Percentiles rank a stretch among this genome's conserved stretches.
Conservation (phyloP, 2,113 vertebrate genomes). For the Chaetorhynchus papuensis region DNA sequence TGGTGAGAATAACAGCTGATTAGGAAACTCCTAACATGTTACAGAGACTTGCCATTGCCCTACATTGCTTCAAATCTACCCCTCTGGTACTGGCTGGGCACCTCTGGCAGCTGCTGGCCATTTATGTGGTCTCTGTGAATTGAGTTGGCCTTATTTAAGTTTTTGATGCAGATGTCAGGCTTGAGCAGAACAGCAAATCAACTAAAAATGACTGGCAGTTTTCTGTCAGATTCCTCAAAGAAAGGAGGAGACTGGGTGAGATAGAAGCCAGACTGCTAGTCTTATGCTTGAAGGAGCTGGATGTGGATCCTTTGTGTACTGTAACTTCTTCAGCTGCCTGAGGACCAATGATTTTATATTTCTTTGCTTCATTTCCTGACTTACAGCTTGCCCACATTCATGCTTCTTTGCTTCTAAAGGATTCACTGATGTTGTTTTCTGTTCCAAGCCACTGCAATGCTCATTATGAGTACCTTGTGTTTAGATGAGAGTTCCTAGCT, state of each 20-base stretch:
- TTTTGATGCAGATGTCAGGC: neutral
- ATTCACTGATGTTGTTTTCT: neutral
- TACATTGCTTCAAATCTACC: neutral
- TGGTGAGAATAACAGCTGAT: neutral
- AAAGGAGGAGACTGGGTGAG: neutral
- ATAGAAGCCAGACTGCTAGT: neutral
- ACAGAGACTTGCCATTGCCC: neutral
- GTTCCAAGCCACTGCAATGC: neutral
- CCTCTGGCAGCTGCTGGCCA: neutral
- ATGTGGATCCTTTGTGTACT: neutral
- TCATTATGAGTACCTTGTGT: neutral
- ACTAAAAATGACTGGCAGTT: neutral
- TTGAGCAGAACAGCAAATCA: neutral
- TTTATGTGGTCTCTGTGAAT: neutral
- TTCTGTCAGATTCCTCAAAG: neutral
- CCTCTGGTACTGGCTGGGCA: neutral
- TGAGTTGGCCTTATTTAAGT: neutral
- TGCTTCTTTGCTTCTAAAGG: neutral
- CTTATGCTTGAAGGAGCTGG: neutral
- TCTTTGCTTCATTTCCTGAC: neutral
- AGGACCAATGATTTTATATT: neutral
- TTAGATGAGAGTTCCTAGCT: neutral
- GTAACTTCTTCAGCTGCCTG: neutral
- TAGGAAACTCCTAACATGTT: neutral
- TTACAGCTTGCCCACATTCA: neutral